Evolutionary conservation across 2,113 vertebrate species (phyloP).

Genomic region (Rhea americana): DNA sequence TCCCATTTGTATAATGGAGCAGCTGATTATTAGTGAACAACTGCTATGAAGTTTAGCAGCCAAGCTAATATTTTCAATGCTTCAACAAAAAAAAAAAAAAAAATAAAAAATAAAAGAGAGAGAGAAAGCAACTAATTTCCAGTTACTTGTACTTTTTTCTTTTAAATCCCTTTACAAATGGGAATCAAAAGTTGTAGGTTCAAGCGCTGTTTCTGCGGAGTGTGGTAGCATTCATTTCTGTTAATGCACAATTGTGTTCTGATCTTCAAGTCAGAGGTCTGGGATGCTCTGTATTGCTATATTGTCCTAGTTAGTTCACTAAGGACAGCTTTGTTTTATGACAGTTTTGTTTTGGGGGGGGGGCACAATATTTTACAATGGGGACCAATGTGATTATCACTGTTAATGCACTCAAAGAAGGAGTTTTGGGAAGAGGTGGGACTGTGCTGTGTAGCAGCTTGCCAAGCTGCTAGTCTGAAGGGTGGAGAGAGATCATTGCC

Average conservation of each 20-base stretch:
- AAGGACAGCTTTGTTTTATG: not conserved
- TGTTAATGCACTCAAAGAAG: not conserved
- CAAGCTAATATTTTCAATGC: not conserved
- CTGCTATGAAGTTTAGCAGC: not conserved
- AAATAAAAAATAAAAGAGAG: no score
- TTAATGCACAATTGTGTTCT: rapidly evolving
- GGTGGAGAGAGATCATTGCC: not conserved
- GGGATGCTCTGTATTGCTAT: not conserved
- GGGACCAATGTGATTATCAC: not conserved
- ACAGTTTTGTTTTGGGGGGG: no score
- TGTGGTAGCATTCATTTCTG: rapidly evolving
- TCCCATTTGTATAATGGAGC: not conserved
- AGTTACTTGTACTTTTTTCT: not conserved
- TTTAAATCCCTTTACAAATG: not conserved
- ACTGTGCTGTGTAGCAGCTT: not conserved
- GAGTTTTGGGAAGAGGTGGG: not conserved
- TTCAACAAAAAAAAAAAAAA: not conserved
- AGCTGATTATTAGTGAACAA: not conserved
- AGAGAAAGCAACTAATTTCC: not conserved
- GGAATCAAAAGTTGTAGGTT: not conserved
- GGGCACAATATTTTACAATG: no score
- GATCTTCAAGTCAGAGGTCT: rapidly evolving
- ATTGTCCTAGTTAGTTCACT: not conserved
- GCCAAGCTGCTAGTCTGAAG: not conserved
- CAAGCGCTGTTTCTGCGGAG: not conserved